Percentiles rank a stretch among this genome's conserved stretches.
Conservation (phyloP, 2,888 invertebrate species). For the Tyria jacobaeae region DNA sequence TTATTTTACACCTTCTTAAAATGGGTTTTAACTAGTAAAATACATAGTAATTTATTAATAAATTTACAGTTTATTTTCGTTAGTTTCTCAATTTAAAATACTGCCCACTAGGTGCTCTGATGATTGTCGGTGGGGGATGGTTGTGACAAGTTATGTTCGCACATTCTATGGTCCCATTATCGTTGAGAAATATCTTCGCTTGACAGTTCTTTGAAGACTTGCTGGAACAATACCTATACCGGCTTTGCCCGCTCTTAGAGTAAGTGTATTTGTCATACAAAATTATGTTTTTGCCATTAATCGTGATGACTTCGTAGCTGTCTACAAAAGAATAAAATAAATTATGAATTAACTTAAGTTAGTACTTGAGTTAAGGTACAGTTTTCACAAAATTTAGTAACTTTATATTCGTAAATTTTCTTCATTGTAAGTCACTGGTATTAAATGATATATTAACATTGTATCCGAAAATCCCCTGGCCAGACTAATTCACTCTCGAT, state of each 20-base stretch:
- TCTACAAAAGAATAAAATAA: not conserved
- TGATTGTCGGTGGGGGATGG: constrained; percentile 34
- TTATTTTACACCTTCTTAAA: too few relatives aligned
- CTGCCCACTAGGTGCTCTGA: constrained; percentile 11
- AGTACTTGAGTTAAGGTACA: too few relatives aligned
- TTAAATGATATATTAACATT: too few relatives aligned
- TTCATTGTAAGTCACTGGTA: too few relatives aligned
- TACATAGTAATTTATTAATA: too few relatives aligned
- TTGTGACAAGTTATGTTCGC: constrained; percentile 11
- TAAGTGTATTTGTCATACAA: constrained; percentile 27
- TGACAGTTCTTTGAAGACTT: constrained; percentile 27
- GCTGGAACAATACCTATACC: constrained; percentile 33
- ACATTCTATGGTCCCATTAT: constrained; percentile 22
- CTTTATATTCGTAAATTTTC: too few relatives aligned
- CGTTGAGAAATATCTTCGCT: constrained; percentile 27
- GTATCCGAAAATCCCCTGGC: too few relatives aligned
- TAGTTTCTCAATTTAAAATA: constrained; percentile 22
- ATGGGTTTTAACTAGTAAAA: too few relatives aligned
- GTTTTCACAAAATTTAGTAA: too few relatives aligned
- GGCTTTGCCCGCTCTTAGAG: constrained; percentile 21
- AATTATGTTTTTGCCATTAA: constrained; percentile 23
- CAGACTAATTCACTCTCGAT: too few relatives aligned
- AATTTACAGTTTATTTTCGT: not conserved
- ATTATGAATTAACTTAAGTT: too few relatives aligned
- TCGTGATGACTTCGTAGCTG: constrained; percentile 18